Conservation (phyloP, 2,888 invertebrate genomes). For the Sycophila texana region DNA sequence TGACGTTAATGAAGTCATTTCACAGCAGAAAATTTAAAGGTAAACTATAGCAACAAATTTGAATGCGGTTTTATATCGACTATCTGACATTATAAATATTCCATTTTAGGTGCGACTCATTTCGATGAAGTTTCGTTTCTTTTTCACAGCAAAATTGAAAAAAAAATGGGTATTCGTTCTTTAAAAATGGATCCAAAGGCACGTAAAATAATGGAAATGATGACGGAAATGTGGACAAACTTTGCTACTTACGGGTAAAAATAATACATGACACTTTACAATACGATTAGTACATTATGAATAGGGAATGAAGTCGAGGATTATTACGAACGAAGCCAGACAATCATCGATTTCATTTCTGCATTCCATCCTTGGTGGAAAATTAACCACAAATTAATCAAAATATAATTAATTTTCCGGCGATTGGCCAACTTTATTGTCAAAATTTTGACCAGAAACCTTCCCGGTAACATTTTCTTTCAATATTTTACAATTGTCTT, state of each 20-base stretch:
- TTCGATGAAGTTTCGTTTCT: constrained; percentile 66
- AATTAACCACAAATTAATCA: too few species aligned
- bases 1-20: constrained; percentile 55
- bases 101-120: constrained; percentile 58
- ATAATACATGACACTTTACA: neutral
- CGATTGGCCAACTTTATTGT: too few species aligned
- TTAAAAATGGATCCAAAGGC: constrained; percentile 50
- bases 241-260: constrained; percentile 71
- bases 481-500: too few species aligned
- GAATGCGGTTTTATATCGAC: neutral
- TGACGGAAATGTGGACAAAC: constrained; percentile 70
- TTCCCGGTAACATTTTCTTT: too few species aligned
- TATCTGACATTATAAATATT: neutral
- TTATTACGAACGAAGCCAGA: too few species aligned
- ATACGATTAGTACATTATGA: too few species aligned
- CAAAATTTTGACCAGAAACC: too few species aligned
- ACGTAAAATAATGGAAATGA: constrained; percentile 60
- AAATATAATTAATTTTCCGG: too few species aligned
- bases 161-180: constrained; percentile 48
- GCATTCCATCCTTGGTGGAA: too few species aligned
- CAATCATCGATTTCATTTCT: too few species aligned
- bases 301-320: too few species aligned
- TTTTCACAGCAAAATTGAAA: constrained; percentile 60
- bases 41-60: neutral
- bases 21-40: neutral